phyloP scores from a whole-genome alignment of 2,797 vertebrate species.

The Paramormyrops hopkinsi region DNA sequence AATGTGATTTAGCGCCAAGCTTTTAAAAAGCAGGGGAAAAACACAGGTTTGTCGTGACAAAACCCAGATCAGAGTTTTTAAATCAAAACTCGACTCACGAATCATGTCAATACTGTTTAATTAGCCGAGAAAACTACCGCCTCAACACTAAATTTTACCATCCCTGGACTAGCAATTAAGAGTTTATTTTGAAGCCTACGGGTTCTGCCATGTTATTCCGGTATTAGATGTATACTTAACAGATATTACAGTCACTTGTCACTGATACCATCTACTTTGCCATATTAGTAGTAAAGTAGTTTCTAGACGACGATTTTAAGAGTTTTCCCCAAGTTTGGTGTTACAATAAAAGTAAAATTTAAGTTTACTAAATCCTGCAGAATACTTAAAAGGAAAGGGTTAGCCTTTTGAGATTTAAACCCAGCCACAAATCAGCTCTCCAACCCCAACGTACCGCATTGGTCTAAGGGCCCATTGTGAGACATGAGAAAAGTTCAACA shows the following conservation, averaged over 20 bases:
- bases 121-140: neutral
- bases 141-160: neutral
- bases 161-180: neutral
- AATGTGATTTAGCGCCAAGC: neutral
- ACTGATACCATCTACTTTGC: neutral
- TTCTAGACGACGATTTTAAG: neutral
- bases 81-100: neutral
- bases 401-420: neutral
- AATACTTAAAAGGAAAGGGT: neutral
- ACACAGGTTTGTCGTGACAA: neutral
- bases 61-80: neutral
- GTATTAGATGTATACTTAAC: neutral
- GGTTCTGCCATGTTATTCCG: neutral
- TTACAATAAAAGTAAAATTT: neutral
- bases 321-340: neutral
- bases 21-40: neutral
- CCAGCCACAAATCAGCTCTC: neutral
- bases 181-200: neutral
- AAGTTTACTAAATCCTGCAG: neutral
- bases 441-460: neutral
- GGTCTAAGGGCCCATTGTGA: neutral
- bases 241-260: neutral
- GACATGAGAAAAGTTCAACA: neutral
- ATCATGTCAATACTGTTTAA: neutral
- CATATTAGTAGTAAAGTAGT: neutral